Evolutionary conservation across 2,888 invertebrate species (phyloP).

Genomic region (Volucella inanis): DNA sequence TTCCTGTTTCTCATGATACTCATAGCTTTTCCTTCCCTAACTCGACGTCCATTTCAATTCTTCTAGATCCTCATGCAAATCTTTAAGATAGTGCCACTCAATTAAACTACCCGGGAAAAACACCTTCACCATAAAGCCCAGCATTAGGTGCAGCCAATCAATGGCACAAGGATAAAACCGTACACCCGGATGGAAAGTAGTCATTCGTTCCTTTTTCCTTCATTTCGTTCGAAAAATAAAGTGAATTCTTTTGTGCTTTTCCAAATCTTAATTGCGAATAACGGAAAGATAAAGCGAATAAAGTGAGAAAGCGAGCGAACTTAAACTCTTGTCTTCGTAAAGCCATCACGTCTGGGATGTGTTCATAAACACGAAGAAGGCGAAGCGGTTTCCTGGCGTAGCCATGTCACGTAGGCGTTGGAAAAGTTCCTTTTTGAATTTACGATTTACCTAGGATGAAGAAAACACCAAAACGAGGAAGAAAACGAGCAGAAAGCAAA

Average conservation of each 20-base stretch:
- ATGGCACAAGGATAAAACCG: conserved; percentile 46
- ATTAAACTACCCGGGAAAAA: conserved; percentile 39
- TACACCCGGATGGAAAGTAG: background rate
- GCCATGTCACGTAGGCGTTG: conserved; percentile 64
- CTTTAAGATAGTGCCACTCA: conserved; percentile 47
- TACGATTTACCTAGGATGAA: conserved; percentile 53
- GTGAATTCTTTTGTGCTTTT: conserved; percentile 69
- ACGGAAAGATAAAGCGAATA: conserved; percentile 51
- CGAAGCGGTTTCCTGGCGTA: conserved; percentile 27
- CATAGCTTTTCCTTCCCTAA: no score
- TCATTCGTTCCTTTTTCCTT: conserved; percentile 21
- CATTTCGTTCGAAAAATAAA: conserved; percentile 44
- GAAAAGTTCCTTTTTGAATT: conserved; percentile 65
- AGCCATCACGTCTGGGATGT: conserved; percentile 56
- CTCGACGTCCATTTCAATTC: no score
- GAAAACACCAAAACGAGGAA: conserved; percentile 9
- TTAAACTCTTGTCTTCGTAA: conserved; percentile 43
- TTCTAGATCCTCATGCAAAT: background rate
- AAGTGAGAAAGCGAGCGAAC: conserved; percentile 31
- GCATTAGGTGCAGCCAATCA: conserved; percentile 34
- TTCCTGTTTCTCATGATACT: no score
- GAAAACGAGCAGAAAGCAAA: background rate
- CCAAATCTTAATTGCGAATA: conserved; percentile 71
- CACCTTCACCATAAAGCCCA: conserved; percentile 1
- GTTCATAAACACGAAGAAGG: conserved; percentile 55